Conservation (phyloP, 2,888 invertebrate genomes). For the Diaperis boleti region DNA sequence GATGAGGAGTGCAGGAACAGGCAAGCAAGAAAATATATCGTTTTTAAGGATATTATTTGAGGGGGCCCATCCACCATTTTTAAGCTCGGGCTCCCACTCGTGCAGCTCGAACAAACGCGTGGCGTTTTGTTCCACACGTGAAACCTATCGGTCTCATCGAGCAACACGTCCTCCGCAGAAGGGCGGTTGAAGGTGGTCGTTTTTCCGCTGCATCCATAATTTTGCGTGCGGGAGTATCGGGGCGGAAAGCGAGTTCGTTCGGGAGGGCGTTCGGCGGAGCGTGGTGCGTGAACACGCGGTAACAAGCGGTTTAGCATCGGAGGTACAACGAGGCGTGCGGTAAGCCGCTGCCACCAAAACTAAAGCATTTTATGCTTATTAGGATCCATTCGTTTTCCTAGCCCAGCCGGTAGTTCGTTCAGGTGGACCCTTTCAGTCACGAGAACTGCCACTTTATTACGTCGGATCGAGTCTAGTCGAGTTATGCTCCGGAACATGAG, state of each 20-base stretch:
- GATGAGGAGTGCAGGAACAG: too few relatives aligned
- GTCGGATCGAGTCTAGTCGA: slow-evolving; percentile 22
- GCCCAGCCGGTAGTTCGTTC: slow-evolving; percentile 24
- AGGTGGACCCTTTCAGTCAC: slow-evolving; percentile 41
- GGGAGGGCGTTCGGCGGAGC: slow-evolving; percentile 52
- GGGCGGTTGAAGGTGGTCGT: slow-evolving; percentile 44
- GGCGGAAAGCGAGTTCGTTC: slow-evolving; percentile 53
- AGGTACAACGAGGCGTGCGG: slow-evolving; percentile 45
- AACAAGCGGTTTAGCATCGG: slow-evolving; percentile 57
- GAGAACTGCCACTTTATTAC: slow-evolving; percentile 43
- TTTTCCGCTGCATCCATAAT: slow-evolving; percentile 56
- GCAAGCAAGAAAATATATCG: too few relatives aligned
- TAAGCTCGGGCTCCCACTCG: too few relatives aligned
- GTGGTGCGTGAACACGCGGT: slow-evolving; percentile 57
- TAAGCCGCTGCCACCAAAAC: slow-evolving; percentile 47
- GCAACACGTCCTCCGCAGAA: not conserved
- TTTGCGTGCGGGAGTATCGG: slow-evolving; percentile 54
- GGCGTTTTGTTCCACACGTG: not conserved
- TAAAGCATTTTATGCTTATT: slow-evolving; percentile 51
- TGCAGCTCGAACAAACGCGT: too few relatives aligned
- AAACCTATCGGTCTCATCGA: not conserved
- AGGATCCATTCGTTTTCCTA: slow-evolving; percentile 42
- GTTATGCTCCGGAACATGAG: slow-evolving; percentile 33
- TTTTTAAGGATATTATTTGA: too few relatives aligned
- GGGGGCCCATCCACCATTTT: too few relatives aligned